Percentiles rank a stretch among this genome's conserved stretches.
Evolutionary conservation across 1,140 invertebrate species (phyloP).

Genomic region (Papilio polyxenes): DNA sequence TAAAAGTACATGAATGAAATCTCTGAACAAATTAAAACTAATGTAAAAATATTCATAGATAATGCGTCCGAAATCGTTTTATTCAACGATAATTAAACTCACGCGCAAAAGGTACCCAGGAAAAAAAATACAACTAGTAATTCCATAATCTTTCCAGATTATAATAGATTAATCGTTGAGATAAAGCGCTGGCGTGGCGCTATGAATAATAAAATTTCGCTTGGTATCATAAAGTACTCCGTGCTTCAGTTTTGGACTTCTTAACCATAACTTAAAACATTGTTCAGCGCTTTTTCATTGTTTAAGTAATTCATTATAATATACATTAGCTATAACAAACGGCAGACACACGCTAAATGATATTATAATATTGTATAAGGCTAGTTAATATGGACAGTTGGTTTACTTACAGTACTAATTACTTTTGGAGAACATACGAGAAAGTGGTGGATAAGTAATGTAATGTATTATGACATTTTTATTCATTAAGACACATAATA

Average conservation of each 20-base stretch:
- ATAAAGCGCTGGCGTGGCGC: constrained; percentile 34
- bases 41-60: constrained; percentile 40
- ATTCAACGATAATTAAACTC: constrained; percentile 33
- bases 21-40: background rate
- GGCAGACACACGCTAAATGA: background rate
- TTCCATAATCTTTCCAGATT: constrained; percentile 40
- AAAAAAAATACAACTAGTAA: constrained; percentile 31
- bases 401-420: constrained; percentile 14
- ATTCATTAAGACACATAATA: background rate
- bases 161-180: constrained; percentile 47
- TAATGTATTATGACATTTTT: background rate
- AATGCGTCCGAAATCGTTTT: constrained; percentile 39
- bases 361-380: background rate
- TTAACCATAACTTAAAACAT: background rate
- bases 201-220: constrained; percentile 21
- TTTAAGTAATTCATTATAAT: background rate
- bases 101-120: constrained; percentile 1
- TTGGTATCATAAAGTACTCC: constrained; percentile 12
- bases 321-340: background rate
- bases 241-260: constrained; percentile 11
- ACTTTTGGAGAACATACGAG: constrained; percentile 1
- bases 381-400: constrained; percentile 9
- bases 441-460: background rate
- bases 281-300: constrained; percentile 12
- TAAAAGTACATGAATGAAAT: background rate